Conservation (phyloP, 1,140 invertebrate species). For the Batillaria attramentaria region DNA sequence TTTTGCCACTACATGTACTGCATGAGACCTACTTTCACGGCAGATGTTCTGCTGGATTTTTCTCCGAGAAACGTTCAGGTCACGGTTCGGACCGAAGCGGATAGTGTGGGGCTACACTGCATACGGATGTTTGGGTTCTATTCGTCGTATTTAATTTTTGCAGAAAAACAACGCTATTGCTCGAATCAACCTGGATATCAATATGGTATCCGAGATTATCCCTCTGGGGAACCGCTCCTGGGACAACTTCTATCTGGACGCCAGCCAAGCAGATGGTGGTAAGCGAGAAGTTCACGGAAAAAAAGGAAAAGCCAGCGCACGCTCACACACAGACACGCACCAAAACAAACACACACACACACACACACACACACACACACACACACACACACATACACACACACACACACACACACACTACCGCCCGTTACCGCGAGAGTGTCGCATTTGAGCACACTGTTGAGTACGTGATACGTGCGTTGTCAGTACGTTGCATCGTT, state of each 20-base stretch:
- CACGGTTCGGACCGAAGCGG: too few relatives aligned
- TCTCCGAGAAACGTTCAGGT: too few relatives aligned
- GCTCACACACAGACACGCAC: background rate
- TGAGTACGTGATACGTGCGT: too few relatives aligned
- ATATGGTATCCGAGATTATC: conserved; percentile 16
- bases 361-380: conserved; percentile 2
- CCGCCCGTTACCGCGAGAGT: background rate
- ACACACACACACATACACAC: conserved; percentile 14
- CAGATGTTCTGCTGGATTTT: too few relatives aligned
- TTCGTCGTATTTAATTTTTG: background rate
- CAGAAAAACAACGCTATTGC: conserved; percentile 38
- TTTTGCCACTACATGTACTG: too few relatives aligned
- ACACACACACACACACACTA: conserved; percentile 10
- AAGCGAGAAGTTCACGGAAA: too few relatives aligned
- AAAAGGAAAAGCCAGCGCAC: background rate
- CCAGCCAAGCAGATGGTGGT: conserved; percentile 32
- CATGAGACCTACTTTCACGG: too few relatives aligned
- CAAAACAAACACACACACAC: conserved; percentile 3
- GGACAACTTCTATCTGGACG: conserved; percentile 36
- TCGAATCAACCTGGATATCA: conserved; percentile 32
- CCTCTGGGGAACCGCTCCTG: conserved; percentile 34
- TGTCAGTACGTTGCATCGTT: too few relatives aligned
- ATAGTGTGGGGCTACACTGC: too few relatives aligned
- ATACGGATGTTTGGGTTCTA: too few relatives aligned
- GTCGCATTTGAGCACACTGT: too few relatives aligned